These are phyloP conservation scores for Anhinga anhinga DNA, from an alignment of 2,113 vertebrate species.

Conservation along the genomic window DNA sequence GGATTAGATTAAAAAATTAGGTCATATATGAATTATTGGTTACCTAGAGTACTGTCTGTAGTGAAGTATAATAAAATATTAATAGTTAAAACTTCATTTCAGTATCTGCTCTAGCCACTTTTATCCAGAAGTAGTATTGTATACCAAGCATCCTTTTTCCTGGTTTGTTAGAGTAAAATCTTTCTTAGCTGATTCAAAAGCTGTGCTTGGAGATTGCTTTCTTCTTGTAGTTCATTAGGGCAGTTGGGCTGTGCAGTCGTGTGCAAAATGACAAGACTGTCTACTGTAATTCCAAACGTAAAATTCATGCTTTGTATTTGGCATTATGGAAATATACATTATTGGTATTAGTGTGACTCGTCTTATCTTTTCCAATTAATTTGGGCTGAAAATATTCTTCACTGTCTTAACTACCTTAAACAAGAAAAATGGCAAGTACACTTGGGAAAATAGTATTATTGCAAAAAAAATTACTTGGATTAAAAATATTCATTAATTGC, in stretches of 20 bases:
- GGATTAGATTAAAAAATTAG: background rate
- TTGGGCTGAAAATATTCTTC: background rate
- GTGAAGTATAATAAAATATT: background rate
- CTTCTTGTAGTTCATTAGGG: background rate
- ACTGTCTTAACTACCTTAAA: background rate
- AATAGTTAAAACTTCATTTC: background rate
- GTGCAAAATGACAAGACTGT: background rate
- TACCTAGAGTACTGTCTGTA: background rate
- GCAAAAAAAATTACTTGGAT: background rate
- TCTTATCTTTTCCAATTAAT: background rate
- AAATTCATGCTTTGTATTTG: background rate
- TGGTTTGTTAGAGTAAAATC: background rate
- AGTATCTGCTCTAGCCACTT: background rate
- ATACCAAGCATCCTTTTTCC: background rate
- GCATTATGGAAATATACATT: background rate
- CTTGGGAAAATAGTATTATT: background rate
- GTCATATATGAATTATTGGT: background rate
- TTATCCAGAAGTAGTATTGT: background rate
- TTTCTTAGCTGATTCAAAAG: background rate
- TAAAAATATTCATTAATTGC: background rate
- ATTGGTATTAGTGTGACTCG: background rate
- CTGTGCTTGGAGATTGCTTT: background rate
- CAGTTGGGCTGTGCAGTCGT: background rate
- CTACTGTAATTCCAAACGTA: background rate
- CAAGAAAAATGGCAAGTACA: background rate